Conservation (phyloP, 2,888 invertebrate species). For the Meganola albula region DNA sequence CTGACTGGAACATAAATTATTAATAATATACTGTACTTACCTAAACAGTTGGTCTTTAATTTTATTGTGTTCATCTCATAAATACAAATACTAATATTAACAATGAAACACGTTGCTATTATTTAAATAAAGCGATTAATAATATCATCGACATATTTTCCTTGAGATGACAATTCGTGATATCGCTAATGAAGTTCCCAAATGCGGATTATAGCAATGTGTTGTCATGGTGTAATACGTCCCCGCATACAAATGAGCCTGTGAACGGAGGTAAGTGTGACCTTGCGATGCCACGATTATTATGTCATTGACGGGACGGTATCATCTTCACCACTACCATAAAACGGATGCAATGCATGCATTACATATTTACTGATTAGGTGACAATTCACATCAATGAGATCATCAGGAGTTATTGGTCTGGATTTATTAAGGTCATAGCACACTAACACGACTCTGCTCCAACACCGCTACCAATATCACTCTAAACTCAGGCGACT, state of each 20-base stretch:
- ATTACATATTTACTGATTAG: no score
- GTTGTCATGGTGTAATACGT: conserved; percentile 27
- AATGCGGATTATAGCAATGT: conserved; percentile 30
- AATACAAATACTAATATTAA: neutral
- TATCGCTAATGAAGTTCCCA: conserved; percentile 23
- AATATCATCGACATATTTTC: conserved; percentile 14
- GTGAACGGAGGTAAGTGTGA: conserved; percentile 31
- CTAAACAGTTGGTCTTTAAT: no score
- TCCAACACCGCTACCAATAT: no score
- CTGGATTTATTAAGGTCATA: no score
- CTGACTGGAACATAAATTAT: conserved; percentile 11
- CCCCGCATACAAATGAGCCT: conserved; percentile 50
- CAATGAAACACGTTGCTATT: neutral
- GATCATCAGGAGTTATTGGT: no score
- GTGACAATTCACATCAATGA: no score
- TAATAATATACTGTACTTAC: conserved; percentile 16
- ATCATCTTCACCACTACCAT: conserved; percentile 30
- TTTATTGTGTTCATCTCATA: neutral
- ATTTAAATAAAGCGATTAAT: no score
- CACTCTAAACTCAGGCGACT: no score
- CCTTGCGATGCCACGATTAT: conserved; percentile 42
- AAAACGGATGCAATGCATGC: conserved; percentile 7
- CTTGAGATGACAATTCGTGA: conserved; percentile 14
- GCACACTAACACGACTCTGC: no score
- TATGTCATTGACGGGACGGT: conserved; percentile 36